Conservation (phyloP, 2,797 vertebrate species). For the Artibeus lituratus region DNA sequence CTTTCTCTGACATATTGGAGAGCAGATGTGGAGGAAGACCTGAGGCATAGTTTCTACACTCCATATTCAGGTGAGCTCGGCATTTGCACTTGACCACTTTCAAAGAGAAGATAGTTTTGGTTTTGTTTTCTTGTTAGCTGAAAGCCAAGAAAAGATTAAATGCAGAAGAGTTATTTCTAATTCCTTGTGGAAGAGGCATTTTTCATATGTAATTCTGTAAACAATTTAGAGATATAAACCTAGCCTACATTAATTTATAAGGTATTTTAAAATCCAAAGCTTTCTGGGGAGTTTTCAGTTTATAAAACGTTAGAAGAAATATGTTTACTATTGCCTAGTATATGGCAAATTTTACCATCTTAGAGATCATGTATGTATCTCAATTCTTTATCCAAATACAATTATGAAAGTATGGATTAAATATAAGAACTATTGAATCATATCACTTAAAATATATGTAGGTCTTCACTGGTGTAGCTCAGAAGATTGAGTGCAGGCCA, state of each 20-base stretch:
- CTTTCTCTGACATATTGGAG: background rate
- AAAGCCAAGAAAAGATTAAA: background rate
- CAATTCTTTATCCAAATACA: background rate
- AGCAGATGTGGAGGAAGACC: background rate
- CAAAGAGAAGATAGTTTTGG: background rate
- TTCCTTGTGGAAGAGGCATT: background rate
- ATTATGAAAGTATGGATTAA: background rate
- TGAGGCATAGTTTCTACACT: background rate
- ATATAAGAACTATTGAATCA: background rate
- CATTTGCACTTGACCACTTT: background rate
- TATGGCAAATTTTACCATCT: background rate
- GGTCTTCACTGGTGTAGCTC: no score
- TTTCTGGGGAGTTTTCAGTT: background rate
- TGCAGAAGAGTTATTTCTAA: background rate
- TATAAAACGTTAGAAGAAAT: background rate
- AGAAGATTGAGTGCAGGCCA: no score
- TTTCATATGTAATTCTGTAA: background rate
- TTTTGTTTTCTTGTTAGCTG: background rate
- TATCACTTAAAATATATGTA: background rate
- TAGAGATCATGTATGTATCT: background rate
- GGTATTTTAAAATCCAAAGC: background rate
- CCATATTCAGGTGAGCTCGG: background rate
- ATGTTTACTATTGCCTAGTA: background rate
- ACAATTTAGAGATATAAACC: background rate
- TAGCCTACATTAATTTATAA: background rate